Conservation (phyloP, 2,888 invertebrate species). For the Cryptus armator region DNA sequence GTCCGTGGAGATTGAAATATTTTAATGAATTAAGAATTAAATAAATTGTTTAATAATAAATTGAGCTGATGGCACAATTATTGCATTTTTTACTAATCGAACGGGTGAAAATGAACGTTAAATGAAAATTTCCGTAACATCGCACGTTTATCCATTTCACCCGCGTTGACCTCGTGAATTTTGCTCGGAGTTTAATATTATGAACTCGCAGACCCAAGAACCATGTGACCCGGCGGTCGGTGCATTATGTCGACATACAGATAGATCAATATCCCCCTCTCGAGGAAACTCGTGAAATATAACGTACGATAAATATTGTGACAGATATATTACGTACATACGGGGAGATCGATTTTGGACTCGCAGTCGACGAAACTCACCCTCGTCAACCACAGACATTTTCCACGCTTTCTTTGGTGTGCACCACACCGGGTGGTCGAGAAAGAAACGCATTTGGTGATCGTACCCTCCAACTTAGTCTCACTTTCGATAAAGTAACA, state of each 20-base stretch:
- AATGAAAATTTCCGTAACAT: not conserved
- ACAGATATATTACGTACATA: constrained; percentile 6
- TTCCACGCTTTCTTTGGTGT: constrained; percentile 35
- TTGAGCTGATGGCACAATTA: not conserved
- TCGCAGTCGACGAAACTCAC: not conserved
- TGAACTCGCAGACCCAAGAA: constrained; percentile 2
- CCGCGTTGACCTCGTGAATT: not conserved
- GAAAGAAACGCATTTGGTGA: constrained; percentile 3
- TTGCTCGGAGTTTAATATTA: not conserved
- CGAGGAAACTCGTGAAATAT: constrained; percentile 21
- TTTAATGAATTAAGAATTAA: not conserved
- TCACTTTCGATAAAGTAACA: not conserved
- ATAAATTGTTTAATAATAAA: not conserved
- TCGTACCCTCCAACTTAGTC: constrained; percentile 2
- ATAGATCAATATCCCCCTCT: not conserved
- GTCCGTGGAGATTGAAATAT: no score
- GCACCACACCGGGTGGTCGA: constrained; percentile 26
- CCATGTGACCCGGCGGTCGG: not conserved
- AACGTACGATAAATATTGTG: constrained; percentile 54
- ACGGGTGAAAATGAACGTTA: not conserved
- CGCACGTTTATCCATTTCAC: not conserved
- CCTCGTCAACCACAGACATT: constrained; percentile 6
- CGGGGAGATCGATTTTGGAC: constrained; percentile 7
- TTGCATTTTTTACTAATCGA: not conserved
- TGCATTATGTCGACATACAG: constrained; percentile 5